Conservation (phyloP, 2,113 vertebrate genomes). For the Ptilorrhoa leucosticta region DNA sequence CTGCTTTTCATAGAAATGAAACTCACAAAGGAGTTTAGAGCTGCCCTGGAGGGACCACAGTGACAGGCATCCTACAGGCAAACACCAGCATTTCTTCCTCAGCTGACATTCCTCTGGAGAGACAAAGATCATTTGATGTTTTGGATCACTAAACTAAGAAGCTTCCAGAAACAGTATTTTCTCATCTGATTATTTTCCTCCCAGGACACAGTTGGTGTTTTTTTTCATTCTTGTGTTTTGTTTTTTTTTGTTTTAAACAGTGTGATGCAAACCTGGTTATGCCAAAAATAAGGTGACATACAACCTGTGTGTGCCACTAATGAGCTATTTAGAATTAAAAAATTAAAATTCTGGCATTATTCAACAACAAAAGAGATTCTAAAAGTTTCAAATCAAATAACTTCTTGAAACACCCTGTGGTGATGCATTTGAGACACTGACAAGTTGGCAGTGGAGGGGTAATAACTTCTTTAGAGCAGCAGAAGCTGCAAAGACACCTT, state of each 20-base stretch:
- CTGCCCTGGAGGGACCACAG: neutral
- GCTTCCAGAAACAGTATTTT: neutral
- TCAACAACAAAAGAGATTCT: neutral
- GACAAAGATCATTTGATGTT: neutral
- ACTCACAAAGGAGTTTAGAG: neutral
- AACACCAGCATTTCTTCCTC: neutral
- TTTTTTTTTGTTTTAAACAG: neutral
- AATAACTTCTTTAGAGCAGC: neutral
- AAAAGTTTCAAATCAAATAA: neutral
- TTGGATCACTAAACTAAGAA: neutral
- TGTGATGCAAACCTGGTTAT: neutral
- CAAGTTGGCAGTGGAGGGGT: neutral
- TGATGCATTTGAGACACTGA: neutral
- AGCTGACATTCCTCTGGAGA: neutral
- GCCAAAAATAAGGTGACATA: neutral
- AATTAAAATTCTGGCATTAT: neutral
- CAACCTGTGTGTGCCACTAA: neutral
- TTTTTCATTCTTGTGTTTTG: fast-evolving
- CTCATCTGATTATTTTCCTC: neutral
- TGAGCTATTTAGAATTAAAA: neutral
- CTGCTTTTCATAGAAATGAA: neutral
- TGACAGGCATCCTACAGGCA: neutral
- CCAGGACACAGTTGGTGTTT: neutral
- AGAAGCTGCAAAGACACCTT: neutral
- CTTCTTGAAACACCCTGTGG: neutral